Base-by-base conservation (phyloP, 2,113 vertebrate genomes). In the Reinhardtius hippoglossoides region DNA sequence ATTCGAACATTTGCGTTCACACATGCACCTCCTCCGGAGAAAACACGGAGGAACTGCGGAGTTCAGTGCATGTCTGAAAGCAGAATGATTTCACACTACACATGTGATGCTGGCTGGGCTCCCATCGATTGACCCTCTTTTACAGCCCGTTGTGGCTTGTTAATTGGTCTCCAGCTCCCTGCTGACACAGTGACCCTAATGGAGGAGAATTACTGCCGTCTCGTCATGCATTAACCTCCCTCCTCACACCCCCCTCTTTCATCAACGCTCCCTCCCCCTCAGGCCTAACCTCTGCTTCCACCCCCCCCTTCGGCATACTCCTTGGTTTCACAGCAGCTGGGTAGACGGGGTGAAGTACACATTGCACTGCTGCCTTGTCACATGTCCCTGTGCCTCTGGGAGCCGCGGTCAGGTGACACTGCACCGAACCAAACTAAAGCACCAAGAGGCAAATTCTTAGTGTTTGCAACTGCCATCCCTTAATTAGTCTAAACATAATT, bases 141-240 rank as follows among this genome's bases (percentile, higher is more conserved):
- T 75, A 73, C 59, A 67, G 88, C 63, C 74, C 68, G 59, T 74
- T 67, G 87, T 80, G 84, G 88, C 72, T 83, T 90, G 84, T 91
- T 90, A 93, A 93, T 90, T 91, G 87, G 74, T 90, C 83, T 86
- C 86, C 71, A 76, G 80, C 82, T 88, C 84, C 90, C 88, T 86
- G 88, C 89, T 93, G 90, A 93, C 94, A 94, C 92, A 88, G 82
- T 94, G 89, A 94, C 92, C 93, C 83, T 91, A 93, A 92, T 93
- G 88, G 86, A 90, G 66, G 76, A 83, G 87, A 90, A 90, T 87
- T 88, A 88, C 80, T 83, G 87, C 81, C 78, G 82, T 89, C 85
- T 86, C 84, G 81, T 91, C 87, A 75, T 83, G 90, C 90, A 85
- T 92, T 89, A 90, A 90, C 89, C 73, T 61, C 83, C 74, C 74